These are phyloP conservation scores for Neria commutata DNA, from an alignment of 2,888 invertebrate species.

Conservation along the genomic window DNA sequence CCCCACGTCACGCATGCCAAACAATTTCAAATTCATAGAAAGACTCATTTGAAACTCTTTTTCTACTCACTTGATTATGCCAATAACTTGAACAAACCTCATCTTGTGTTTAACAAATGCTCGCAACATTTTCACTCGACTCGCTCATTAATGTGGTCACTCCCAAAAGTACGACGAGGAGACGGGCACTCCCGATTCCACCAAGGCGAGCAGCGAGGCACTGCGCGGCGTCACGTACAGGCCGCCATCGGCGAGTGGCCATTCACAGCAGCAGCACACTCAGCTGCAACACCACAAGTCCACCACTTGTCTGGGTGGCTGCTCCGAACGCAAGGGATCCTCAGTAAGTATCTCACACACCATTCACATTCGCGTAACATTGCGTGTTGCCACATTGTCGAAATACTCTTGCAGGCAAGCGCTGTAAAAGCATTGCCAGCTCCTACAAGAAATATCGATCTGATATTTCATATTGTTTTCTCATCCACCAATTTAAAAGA, in stretches of 20 bases:
- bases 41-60: background rate
- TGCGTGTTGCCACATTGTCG: background rate
- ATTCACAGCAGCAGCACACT: slow-evolving; percentile 30
- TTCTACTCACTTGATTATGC: slow-evolving; percentile 6
- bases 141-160: slow-evolving; percentile 1
- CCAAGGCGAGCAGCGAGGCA: slow-evolving; percentile 64
- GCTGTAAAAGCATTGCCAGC: no score
- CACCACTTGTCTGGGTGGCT: slow-evolving; percentile 75
- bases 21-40: slow-evolving; percentile 3
- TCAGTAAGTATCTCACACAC: slow-evolving; percentile 69
- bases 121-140: slow-evolving; percentile 3
- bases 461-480: no score
- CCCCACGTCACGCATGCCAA: no score
- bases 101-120: slow-evolving; percentile 49
- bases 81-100: slow-evolving; percentile 42
- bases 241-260: slow-evolving; percentile 57
- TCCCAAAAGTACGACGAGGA: slow-evolving; percentile 62
- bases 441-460: no score
- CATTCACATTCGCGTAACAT: background rate
- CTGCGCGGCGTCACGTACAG: slow-evolving; percentile 71
- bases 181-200: slow-evolving; percentile 64
- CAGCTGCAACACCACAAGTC: slow-evolving; percentile 57
- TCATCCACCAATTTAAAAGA: no score
- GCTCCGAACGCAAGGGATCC: slow-evolving; percentile 75
- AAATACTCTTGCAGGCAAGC: no score